Evolutionary conservation across 2,113 vertebrate genomes (phyloP), one percentile per base, ranked within the genome.

Genomic region (Himantopus leucocephalus): DNA sequence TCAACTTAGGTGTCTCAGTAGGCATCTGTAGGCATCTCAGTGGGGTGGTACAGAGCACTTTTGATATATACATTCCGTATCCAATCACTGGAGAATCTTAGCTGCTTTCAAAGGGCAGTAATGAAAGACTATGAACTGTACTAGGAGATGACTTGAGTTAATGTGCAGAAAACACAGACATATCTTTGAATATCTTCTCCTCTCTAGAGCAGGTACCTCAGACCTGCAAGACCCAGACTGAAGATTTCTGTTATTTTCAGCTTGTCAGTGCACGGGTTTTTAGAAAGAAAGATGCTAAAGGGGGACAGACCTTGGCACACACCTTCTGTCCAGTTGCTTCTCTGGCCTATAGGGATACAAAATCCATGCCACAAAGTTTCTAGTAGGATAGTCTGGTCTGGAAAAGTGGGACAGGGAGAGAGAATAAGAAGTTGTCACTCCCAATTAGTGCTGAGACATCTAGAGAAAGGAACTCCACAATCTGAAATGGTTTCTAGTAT

Each of bases 231-330:
- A 62, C 37, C 8, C 19, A 77, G 41, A 48, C 1, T 9, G n/a
- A 86, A 74, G 10, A 58, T 41, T 91, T 90, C 41, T 85, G n/a
- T 32, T 87, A n/a, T 71, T 78, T 78, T 9, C 15, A 72, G 10
- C 16, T 82, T 85, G 10, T 32, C 14, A 45, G 32, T 41, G 5
- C 8, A 55, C 16, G 8, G 21, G n/a, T 3, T 52, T 58, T 9
- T 47, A 56, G 50, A 76, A 78, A 60, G 45, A 56, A 85, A 35
- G 41, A 66, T 67, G 7, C 2, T 59, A 45, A 74, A 92, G 7
- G 0, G 4, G 5, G 12, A 48, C 19, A 39, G 10, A 9, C 3
- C 8, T 88, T 41, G 50, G 15, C 32, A 63, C 8, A 26, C 20
- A 20, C 12, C 4, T 74, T 73, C 34, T 62, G 37, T 41, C 7